phyloP scores from a whole-genome alignment of 2,113 vertebrate species.

The Origma solitaria region DNA sequence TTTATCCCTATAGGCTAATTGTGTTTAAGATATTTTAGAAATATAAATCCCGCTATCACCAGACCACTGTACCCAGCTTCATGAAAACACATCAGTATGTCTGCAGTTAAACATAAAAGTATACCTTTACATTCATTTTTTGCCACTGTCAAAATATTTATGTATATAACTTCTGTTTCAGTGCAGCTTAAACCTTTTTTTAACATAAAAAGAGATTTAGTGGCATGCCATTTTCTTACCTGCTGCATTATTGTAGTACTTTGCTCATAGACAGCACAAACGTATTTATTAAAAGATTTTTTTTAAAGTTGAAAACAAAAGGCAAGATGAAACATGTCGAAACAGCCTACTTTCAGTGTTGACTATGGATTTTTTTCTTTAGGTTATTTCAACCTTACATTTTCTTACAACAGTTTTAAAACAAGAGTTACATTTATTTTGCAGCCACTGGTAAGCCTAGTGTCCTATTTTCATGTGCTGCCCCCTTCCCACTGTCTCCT shows the following conservation, averaged over 20 bases:
- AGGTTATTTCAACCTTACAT: background rate
- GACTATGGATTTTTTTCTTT: background rate
- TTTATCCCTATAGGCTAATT: background rate
- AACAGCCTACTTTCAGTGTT: background rate
- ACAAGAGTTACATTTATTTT: background rate
- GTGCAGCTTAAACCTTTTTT: background rate
- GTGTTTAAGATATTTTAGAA: background rate
- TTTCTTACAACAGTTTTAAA: background rate
- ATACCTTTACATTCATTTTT: background rate
- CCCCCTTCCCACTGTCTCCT: background rate
- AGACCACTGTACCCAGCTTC: background rate
- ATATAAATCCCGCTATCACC: background rate
- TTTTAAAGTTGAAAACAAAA: background rate
- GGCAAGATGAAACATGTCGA: background rate
- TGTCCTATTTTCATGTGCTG: background rate
- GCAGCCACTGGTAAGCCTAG: background rate
- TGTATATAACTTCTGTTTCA: background rate
- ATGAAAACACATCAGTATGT: background rate
- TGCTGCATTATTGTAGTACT: background rate
- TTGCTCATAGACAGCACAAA: background rate
- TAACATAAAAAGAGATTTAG: background rate
- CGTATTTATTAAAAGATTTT: rapidly evolving
- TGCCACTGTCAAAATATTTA: background rate
- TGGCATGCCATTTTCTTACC: background rate
- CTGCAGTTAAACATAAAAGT: background rate